A percentile compares a stretch with the other conserved stretches of the same genome.
These are phyloP conservation scores for Orthonychiurus folsomi DNA, from an alignment of 2,888 invertebrate species.

Conservation along the genomic window DNA sequence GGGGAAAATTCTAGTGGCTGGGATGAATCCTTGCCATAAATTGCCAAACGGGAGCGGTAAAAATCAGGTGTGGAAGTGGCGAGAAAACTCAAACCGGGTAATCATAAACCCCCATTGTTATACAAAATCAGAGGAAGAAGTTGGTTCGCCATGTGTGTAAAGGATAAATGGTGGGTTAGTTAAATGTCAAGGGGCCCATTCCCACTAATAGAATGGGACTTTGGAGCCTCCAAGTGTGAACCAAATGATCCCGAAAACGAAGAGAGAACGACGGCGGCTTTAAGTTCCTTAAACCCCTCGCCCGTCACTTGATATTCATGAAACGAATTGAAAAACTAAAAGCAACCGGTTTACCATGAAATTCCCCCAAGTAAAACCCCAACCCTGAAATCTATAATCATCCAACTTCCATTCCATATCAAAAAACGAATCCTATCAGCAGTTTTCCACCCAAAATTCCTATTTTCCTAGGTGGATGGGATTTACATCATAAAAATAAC, in stretches of 20 bases:
- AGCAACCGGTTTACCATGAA: conserved; percentile 5
- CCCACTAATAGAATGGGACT: conserved; percentile 40
- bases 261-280: not conserved
- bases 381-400: too few species aligned
- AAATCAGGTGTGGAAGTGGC: not conserved
- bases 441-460: not conserved
- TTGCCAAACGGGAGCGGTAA: not conserved
- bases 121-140: not conserved
- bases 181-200: conserved; percentile 39
- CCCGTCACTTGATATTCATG: conserved; percentile 38
- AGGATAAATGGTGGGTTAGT: not conserved
- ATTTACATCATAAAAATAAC: too few species aligned
- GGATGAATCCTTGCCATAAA: not conserved
- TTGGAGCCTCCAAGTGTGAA: conserved; percentile 21
- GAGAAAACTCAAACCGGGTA: not conserved
- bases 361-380: too few species aligned
- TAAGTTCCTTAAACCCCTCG: not conserved
- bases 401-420: not conserved
- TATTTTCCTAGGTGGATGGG: too few species aligned
- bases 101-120: not conserved
- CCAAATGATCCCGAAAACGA: not conserved
- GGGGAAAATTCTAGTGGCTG: too few species aligned
- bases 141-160: not conserved
- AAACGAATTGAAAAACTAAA: conserved; percentile 36
- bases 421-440: conserved; percentile 6